phyloP scores from a whole-genome alignment of 2,113 vertebrate genomes.

The Bos taurus region DNA sequence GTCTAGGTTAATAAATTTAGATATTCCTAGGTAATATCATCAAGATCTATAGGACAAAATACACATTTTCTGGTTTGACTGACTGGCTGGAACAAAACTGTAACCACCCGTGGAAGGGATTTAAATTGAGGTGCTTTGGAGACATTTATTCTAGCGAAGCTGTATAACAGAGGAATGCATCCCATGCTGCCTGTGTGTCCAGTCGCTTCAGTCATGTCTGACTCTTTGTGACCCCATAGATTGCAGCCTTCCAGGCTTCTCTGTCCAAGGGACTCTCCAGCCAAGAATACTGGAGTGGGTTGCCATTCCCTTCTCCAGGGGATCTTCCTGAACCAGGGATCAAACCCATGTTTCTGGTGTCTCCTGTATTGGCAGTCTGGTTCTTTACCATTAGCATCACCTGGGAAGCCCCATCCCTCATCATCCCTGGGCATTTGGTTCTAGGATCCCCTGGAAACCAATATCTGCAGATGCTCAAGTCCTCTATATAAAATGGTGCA shows the following conservation, averaged over 20 bases:
- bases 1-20: background rate
- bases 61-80: background rate
- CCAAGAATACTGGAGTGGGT: background rate
- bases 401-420: background rate
- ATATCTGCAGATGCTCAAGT: background rate
- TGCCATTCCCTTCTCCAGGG: background rate
- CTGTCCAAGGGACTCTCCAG: background rate
- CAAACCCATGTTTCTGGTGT: background rate
- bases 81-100: background rate
- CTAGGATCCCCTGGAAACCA: background rate
- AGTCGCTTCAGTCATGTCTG: fast-evolving
- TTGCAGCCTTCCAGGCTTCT: background rate
- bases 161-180: background rate
- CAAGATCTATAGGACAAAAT: background rate
- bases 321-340: background rate
- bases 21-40: background rate
- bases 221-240: background rate
- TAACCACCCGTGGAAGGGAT: background rate
- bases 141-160: background rate
- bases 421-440: background rate
- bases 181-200: background rate
- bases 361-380: background rate
- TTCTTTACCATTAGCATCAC: background rate
- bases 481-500: background rate
- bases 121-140: background rate